Base-by-base conservation (phyloP, 2,888 invertebrate species). In the Biston betularia region DNA sequence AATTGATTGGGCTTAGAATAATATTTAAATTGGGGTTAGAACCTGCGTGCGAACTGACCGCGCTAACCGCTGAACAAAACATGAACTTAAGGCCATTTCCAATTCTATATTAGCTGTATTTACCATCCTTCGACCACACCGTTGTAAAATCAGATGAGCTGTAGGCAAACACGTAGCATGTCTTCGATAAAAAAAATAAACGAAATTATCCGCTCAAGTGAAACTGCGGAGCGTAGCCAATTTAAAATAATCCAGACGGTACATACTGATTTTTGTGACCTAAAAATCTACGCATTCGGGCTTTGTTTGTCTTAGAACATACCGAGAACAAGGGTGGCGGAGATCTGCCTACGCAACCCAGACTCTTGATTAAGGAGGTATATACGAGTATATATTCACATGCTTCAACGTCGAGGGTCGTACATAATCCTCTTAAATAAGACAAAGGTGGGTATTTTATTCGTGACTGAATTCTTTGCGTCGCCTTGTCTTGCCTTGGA, bases 321-420 rank as follows among this genome's bases (percentile, higher is more conserved):
- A 50, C 7, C 33, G 11, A n/a, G 15, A 24, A 24, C 9, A 6
- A 12, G 42, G 42, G 15, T 6, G 10, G 12, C 44, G 33, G 24
- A 54, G 54, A 54, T 24, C 24, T 42, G 12, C 54, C 42, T 42
- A 42, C 42, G 54, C 54, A 54, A 44, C 42, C 2, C 40, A 54
- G 54, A 15, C 54, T 44, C 42, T 54, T 42, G 14, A 53, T 53
- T 38, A 53, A 6, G 6, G 33, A 11, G 5, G 38, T 40, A 52
- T 14, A 0, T 50, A 53, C 11, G 14, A 35, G 52, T 9, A 38
- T 14, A n/a, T 24, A 24, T 38, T 53, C 52, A 38, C 15, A 50
- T 34, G 50, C 38, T 38, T 38, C 34, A 63, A 44, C 34, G 55
- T 35, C 49, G 55, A 62, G 62, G 62, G 49, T 56, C 55, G 12